Base-by-base conservation (phyloP, 2,888 invertebrate genomes). In the Coelogynopora nodosa region DNA sequence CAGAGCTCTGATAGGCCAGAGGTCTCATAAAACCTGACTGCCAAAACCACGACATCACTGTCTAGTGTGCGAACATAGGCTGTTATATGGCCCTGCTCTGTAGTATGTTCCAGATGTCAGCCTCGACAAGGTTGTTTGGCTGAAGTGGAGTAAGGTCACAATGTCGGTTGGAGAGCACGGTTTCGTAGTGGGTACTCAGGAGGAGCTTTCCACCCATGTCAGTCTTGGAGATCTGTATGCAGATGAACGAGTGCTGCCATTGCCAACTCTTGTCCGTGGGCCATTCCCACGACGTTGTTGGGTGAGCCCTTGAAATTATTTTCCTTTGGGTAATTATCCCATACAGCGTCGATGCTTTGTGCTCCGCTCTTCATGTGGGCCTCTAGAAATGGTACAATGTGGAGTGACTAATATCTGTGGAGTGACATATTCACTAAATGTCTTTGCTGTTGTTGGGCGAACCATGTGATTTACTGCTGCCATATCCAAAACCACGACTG, bases 251-350 rank as follows among this genome's bases (percentile, higher is more conserved):
- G 82, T 82, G 85, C 80, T 82, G 85, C 85, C 85, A 80, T 67
- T 67, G n/a, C 74, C 84, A 67, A 85, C 28, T 81, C 85, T 49
- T 67, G 26, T 31, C n/a, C 85, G 80, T 10, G 80, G 26, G 67
- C 85, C 18, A 13, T 27, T 0, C 80, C 82, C 85, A 82, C 85
- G 0, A 26, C 80, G 80, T 67, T 85, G 85, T 30, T 85, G 13
- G 67, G 85, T 85, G n/a, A 84, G 80, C 18, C 29, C 67, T 85
- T 85, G 67, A 49, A 85, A 67, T 49, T 49, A 80, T 82, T 86
- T 82, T 86, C 18, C 30, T 86, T 82, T 29, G 86, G 84, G 86
- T 86, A 86, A 30, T 80, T 86, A 31, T 86, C 86, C 86, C 86
- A 82, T 29, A 82, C 80, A 29, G 86, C 86, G 29, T 84, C 82